phyloP scores from a whole-genome alignment of 2,797 vertebrate species.

The Dermochelys coriacea region DNA sequence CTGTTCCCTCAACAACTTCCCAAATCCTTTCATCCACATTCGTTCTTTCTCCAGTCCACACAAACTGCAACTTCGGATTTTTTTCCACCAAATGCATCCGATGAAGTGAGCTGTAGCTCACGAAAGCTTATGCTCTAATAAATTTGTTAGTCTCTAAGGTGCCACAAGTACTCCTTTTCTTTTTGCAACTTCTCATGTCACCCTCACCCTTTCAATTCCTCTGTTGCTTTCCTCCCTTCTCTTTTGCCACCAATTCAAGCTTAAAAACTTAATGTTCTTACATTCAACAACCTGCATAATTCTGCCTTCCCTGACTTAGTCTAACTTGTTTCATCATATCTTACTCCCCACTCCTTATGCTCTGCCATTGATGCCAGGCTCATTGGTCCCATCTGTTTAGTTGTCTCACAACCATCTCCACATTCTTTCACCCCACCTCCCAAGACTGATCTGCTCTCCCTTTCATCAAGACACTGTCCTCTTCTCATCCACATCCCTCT shows the following conservation, averaged over 20 bases:
- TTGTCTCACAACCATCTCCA: not conserved
- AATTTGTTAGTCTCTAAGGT: no score
- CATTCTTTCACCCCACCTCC: not conserved
- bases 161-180: no score
- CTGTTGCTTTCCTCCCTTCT: not conserved
- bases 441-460: not conserved
- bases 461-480: not conserved
- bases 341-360: not conserved
- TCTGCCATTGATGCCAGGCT: not conserved
- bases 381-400: not conserved
- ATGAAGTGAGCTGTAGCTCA: no score
- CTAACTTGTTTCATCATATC: accelerated
- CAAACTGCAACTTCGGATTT: not conserved
- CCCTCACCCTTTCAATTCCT: not conserved
- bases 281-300: not conserved
- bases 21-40: not conserved
- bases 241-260: not conserved
- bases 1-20: not conserved
- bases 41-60: not conserved
- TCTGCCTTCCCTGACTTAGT: not conserved
- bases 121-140: no score
- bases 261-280: not conserved
- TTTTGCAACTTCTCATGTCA: not conserved
- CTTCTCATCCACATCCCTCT: not conserved
- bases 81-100: no score